These are phyloP conservation scores for Perognathus longimembris DNA, from an alignment of 2,113 vertebrate genomes.

Conservation along the genomic window DNA sequence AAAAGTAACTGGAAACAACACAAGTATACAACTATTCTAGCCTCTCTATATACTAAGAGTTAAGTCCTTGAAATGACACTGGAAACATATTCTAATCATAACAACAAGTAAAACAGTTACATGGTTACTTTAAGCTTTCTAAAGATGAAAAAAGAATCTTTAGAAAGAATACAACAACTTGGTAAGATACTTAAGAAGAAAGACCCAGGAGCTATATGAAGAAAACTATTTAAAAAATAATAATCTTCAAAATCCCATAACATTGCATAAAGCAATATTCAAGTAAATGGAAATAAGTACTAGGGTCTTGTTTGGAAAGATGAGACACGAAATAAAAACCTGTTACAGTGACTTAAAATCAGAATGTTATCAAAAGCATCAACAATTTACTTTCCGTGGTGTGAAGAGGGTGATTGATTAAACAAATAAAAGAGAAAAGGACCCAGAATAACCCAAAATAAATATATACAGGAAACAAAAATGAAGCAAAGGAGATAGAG, in stretches of 20 bases:
- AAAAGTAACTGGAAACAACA: not conserved
- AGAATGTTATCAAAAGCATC: not conserved
- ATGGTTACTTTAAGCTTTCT: too few species aligned
- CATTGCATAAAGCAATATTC: conserved; percentile 20
- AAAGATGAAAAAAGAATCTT: not conserved
- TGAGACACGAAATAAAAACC: not conserved
- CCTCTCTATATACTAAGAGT: not conserved
- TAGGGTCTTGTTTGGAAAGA: not conserved
- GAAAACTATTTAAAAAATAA: conserved; percentile 24
- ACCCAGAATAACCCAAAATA: not conserved
- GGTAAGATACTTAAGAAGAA: not conserved
- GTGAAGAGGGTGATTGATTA: not conserved
- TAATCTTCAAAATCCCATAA: not conserved
- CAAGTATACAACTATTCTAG: not conserved
- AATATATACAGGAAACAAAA: not conserved
- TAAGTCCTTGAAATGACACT: not conserved
- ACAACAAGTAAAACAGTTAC: not conserved
- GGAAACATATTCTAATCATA: too few species aligned
- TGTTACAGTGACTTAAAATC: conserved; percentile 15
- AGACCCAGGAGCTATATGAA: not conserved
- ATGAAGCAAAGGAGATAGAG: not conserved
- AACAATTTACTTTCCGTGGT: not conserved
- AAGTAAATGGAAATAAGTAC: not conserved
- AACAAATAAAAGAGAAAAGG: not conserved
- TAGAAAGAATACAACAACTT: not conserved